Percentiles rank a stretch among this genome's conserved stretches.
Conservation (phyloP, 2,888 invertebrate genomes). For the Phania funesta region DNA sequence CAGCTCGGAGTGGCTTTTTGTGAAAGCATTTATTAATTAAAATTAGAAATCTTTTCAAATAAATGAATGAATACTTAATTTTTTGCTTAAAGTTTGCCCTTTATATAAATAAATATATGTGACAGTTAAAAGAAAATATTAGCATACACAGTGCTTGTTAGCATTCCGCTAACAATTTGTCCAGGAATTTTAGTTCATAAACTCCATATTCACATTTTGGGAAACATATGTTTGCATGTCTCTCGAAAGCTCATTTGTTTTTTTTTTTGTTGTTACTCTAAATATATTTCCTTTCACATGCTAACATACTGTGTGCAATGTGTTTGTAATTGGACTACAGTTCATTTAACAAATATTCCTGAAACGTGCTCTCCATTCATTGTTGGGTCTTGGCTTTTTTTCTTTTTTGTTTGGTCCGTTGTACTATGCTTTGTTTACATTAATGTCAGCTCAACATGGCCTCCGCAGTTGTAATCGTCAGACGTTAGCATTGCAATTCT, state of each 20-base stretch:
- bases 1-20: background rate
- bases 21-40: background rate
- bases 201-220: background rate
- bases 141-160: conserved; percentile 28
- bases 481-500: conserved; percentile 29
- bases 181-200: conserved; percentile 17
- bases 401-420: background rate
- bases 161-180: conserved; percentile 32
- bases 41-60: background rate
- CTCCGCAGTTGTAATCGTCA: conserved; percentile 27
- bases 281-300: conserved; percentile 26
- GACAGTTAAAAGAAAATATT: conserved; percentile 28
- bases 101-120: background rate
- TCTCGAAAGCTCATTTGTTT: too few species aligned
- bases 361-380: conserved; percentile 63
- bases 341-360: conserved; percentile 66
- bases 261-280: background rate
- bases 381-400: conserved; percentile 39
- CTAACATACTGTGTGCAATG: conserved; percentile 42
- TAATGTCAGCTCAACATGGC: conserved; percentile 63
- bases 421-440: conserved; percentile 51
- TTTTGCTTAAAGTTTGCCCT: background rate
- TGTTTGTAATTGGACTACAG: conserved; percentile 67
- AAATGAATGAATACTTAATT: too few species aligned
- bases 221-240: background rate